Evolutionary conservation across 2,888 invertebrate species (phyloP).

Genomic region (Epirrita christyi): DNA sequence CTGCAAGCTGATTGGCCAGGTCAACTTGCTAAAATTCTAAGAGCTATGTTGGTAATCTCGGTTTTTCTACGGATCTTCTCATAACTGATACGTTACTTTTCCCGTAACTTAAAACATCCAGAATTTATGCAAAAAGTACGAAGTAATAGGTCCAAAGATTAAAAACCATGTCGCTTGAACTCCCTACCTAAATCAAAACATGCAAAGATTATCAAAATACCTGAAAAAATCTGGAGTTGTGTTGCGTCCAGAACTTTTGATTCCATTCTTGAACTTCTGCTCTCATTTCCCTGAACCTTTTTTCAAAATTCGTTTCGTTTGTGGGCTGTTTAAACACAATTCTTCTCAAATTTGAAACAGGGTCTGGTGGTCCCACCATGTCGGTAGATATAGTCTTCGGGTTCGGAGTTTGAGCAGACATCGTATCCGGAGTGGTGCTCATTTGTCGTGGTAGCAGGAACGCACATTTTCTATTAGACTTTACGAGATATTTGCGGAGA

Average conservation of each 20-base stretch:
- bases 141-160: too few relatives aligned
- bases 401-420: slow-evolving; percentile 67
- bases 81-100: too few relatives aligned
- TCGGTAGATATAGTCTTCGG: slow-evolving; percentile 78
- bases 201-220: slow-evolving; percentile 29
- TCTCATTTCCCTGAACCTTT: slow-evolving; percentile 86
- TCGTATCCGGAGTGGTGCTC: slow-evolving; percentile 59
- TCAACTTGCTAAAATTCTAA: too few relatives aligned
- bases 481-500: slow-evolving; percentile 27
- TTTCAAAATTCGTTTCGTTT: slow-evolving; percentile 88
- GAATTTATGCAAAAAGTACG: background rate
- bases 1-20: too few relatives aligned
- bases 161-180: background rate
- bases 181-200: background rate
- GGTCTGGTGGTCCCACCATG: slow-evolving; percentile 92
- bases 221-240: slow-evolving; percentile 90
- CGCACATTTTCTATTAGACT: slow-evolving; percentile 40
- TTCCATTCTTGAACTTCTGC: slow-evolving; percentile 92
- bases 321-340: slow-evolving; percentile 86
- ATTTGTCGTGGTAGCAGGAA: slow-evolving; percentile 43
- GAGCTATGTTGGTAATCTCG: too few relatives aligned
- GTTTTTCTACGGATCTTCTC: too few relatives aligned
- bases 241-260: slow-evolving; percentile 92
- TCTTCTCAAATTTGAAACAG: slow-evolving; percentile 91
- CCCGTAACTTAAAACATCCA: background rate